These are phyloP conservation scores for Phalloptychus januarius DNA, from an alignment of 2,797 vertebrate species.

Conservation along the genomic window DNA sequence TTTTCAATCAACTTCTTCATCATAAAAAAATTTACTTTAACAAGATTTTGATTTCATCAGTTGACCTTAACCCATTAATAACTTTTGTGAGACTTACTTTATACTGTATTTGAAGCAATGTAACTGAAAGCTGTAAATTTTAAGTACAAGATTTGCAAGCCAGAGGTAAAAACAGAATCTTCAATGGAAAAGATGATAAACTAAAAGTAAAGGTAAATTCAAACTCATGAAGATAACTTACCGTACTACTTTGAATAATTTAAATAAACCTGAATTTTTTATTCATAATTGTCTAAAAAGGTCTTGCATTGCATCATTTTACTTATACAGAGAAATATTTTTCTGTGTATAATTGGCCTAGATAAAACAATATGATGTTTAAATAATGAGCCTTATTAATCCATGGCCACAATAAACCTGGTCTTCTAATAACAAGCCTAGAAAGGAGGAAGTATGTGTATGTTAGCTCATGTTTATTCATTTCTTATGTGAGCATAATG, in stretches of 20 bases:
- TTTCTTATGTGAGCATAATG: conserved; percentile 29
- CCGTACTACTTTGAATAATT: neutral
- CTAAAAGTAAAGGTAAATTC: neutral
- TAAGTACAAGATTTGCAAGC: neutral
- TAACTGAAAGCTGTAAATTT: neutral
- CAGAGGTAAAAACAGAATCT: neutral
- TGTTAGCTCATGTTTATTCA: conserved; percentile 21
- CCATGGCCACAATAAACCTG: conserved; percentile 35
- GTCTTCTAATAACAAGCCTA: conserved; percentile 49
- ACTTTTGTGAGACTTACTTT: neutral
- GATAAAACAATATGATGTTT: neutral
- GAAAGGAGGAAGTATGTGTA: conserved; percentile 21
- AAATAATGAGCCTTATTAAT: conserved; percentile 27
- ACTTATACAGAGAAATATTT: neutral
- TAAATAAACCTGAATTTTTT: neutral
- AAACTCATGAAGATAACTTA: neutral
- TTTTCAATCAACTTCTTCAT: neutral
- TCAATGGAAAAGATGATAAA: neutral
- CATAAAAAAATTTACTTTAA: neutral
- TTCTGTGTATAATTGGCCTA: conserved; percentile 8
- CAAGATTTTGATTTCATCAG: neutral
- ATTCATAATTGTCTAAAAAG: neutral
- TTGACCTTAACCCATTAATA: neutral
- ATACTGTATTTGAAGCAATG: neutral
- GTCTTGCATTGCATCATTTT: neutral